Evolutionary conservation across 2,888 invertebrate genomes (phyloP), one percentile per base, ranked within the genome.

Genomic region (Erebia epiphron): DNA sequence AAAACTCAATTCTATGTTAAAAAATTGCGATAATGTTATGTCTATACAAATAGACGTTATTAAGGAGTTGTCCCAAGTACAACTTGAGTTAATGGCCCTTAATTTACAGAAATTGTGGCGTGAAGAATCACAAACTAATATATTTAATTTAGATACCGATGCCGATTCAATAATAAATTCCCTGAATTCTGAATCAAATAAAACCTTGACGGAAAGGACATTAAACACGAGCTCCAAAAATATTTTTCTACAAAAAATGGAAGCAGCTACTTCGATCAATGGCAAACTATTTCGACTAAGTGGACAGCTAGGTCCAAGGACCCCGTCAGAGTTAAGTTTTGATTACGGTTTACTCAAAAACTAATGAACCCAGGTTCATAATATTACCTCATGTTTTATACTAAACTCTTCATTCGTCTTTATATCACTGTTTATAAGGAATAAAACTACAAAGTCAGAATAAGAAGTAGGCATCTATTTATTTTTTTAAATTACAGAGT

Each of bases 51-150:
- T 80, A 79, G 94, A 88, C 87, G 94, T 90, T 82, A 95, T 89
- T 78, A 90, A 94, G 52, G 95, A 95, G 79, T 84, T 95, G 52
- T 94, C 95, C 0, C 95, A 95, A 78, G 95, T 95, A 1, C 95
- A 95, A 77, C 85, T 95, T 67, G 95, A 95, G 78, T 83, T 95
- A 74, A 94, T 95, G 95, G 94, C 94, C 5, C 83, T 95, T 52
- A 95, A 95, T 80, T 83, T 95, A 72, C 94, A 94, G 77, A 94
- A 94, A 75, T 83, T 95, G 56, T 95, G 92, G 92, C 87, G 86
- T 14, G 89, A 92, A 70, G 92, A 93, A 75, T 92, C 92, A 0
- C 91, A 91, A 68, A 90, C 90, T 0, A 92, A 91, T 68, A 82
- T 91, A 35, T 81, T 89, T 7, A 89, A 87, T 70, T 62, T 86